phyloP scores from a whole-genome alignment of 2,797 vertebrate species.

The Danionella dracula region DNA sequence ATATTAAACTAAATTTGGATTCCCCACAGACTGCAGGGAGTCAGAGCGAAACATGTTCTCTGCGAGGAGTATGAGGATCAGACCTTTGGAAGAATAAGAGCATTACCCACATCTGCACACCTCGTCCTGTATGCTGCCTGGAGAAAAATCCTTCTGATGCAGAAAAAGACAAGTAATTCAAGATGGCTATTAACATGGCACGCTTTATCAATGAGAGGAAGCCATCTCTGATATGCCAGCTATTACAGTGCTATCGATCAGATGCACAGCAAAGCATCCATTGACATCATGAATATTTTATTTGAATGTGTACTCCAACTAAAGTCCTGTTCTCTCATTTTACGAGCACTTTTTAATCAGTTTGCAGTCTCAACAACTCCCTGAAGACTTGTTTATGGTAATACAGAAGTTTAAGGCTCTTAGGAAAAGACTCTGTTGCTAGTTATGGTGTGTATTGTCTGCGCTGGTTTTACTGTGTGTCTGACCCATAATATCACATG shows the following conservation, averaged over 20 bases:
- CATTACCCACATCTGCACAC: background rate
- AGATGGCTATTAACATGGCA: constrained; percentile 62
- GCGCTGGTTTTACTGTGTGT: background rate
- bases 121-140: background rate
- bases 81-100: constrained; percentile 8
- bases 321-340: constrained; percentile 46
- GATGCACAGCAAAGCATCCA: constrained; percentile 46
- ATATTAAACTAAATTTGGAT: constrained; percentile 20
- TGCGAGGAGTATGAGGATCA: constrained; percentile 16
- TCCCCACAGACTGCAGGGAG: background rate
- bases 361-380: constrained; percentile 34
- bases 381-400: constrained; percentile 31
- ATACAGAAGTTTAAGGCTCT: constrained; percentile 25
- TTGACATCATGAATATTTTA: constrained; percentile 66
- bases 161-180: constrained; percentile 56
- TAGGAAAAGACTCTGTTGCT: constrained; percentile 6
- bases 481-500: constrained; percentile 18
- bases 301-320: constrained; percentile 51
- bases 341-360: constrained; percentile 31
- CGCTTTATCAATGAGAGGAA: constrained; percentile 44
- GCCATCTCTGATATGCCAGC: constrained; percentile 56
- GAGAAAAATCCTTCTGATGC: constrained; percentile 14
- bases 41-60: background rate
- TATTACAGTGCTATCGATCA: constrained; percentile 67
- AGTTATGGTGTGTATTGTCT: too few species aligned